Evolutionary conservation across 2,113 vertebrate genomes (phyloP).

Genomic region (Embiotoca jacksoni): DNA sequence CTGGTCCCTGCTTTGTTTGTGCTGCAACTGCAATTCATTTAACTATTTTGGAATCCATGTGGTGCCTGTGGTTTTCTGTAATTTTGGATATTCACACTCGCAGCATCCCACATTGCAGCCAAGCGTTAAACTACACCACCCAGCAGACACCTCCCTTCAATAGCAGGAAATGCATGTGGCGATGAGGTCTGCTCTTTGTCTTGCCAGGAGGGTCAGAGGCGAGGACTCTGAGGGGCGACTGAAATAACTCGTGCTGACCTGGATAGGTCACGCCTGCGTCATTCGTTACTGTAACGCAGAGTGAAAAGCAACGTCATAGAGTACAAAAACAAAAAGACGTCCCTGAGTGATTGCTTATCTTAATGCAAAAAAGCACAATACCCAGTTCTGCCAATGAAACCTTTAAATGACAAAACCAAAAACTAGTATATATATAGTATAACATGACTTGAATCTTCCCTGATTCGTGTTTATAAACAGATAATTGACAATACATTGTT

Average conservation of each 20-base stretch:
- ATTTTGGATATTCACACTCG: conserved; percentile 76
- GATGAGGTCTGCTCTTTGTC: conserved; percentile 41
- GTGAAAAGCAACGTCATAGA: background rate
- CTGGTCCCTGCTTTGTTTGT: conserved; percentile 34
- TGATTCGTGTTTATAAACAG: too few relatives aligned
- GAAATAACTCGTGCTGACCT: conserved; percentile 32
- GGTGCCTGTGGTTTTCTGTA: conserved; percentile 65
- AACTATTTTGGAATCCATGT: conserved; percentile 53
- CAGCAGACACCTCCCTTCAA: conserved; percentile 56
- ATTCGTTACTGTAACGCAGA: background rate
- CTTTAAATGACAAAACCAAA: too few relatives aligned
- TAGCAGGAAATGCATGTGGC: conserved; percentile 55
- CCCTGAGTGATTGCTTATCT: background rate
- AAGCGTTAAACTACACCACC: conserved; percentile 57
- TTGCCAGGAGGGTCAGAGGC: background rate
- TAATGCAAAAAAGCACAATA: too few relatives aligned
- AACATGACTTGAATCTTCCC: too few relatives aligned
- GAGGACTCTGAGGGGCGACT: background rate
- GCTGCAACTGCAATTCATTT: conserved; percentile 51
- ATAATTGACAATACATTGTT: too few relatives aligned
- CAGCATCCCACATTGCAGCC: conserved; percentile 56
- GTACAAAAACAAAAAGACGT: background rate
- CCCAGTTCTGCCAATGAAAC: too few relatives aligned
- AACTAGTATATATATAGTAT: too few relatives aligned
- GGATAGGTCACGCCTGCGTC: conserved; percentile 1